phyloP scores from a whole-genome alignment of 1,140 invertebrate species.

The Drosophila paulistorum region DNA sequence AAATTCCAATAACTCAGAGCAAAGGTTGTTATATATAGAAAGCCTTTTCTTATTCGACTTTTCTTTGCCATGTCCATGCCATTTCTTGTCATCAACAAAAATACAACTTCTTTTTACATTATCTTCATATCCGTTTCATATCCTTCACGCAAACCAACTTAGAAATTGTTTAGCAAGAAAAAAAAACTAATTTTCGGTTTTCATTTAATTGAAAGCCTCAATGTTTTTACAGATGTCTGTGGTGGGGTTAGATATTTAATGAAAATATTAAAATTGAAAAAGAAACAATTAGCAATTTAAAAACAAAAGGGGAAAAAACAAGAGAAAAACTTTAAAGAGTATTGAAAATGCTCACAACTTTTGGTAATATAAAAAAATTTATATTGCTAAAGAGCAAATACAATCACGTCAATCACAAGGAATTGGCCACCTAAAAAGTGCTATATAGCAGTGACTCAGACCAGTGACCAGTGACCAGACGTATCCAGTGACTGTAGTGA shows the following conservation, averaged over 20 bases:
- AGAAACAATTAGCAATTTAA: not conserved
- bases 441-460: too few species aligned
- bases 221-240: constrained; percentile 37
- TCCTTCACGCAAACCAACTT: not conserved
- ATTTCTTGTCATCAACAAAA: too few species aligned
- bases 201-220: constrained; percentile 43
- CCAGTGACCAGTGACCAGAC: constrained; percentile 9
- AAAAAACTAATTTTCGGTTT: constrained; percentile 48
- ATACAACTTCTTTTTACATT: not conserved
- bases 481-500: too few species aligned
- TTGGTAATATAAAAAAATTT: constrained; percentile 52
- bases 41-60: constrained; percentile 74
- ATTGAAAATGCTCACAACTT: constrained; percentile 72
- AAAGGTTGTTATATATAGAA: constrained; percentile 33
- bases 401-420: constrained; percentile 67
- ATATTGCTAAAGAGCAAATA: constrained; percentile 61
- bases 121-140: not conserved
- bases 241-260: constrained; percentile 6
- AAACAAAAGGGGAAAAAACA: constrained; percentile 2
- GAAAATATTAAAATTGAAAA: not conserved
- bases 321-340: constrained; percentile 16
- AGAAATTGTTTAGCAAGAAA: not conserved
- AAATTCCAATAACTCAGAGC: constrained; percentile 8
- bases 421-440: constrained; percentile 59
- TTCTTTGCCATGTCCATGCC: constrained; percentile 23